These are phyloP conservation scores for Distichodus sexfasciatus DNA, from an alignment of 2,797 vertebrate species.

Conservation along the genomic window DNA sequence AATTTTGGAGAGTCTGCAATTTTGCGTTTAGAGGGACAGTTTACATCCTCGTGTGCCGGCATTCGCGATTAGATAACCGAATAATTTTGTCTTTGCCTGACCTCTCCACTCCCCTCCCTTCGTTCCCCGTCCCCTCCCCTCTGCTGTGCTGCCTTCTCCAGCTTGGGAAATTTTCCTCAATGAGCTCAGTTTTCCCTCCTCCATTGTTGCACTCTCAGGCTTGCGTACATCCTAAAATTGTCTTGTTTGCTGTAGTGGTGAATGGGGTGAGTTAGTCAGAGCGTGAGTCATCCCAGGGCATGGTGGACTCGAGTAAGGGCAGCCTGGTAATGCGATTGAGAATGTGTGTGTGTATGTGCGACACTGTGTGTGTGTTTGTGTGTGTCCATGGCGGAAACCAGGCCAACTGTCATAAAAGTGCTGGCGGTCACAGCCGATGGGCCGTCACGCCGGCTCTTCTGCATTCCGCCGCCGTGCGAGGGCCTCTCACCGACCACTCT, in stretches of 20 bases:
- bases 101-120: neutral
- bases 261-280: constrained; percentile 45
- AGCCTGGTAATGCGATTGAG: constrained; percentile 28
- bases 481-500: constrained; percentile 35
- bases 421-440: constrained; percentile 66
- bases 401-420: constrained; percentile 71
- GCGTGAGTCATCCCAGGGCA: constrained; percentile 43
- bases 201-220: constrained; percentile 30
- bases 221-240: constrained; percentile 29
- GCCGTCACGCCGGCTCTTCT: constrained; percentile 63
- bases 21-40: neutral
- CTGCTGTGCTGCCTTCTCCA: constrained; percentile 20
- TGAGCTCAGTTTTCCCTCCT: constrained; percentile 19
- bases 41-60: constrained; percentile 11
- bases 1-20: neutral
- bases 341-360: constrained; percentile 14
- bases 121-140: neutral
- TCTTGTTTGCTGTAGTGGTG: constrained; percentile 27
- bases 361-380: constrained; percentile 5
- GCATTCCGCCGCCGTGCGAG: constrained; percentile 38
- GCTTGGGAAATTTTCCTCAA: constrained; percentile 38
- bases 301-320: constrained; percentile 22
- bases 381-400: too few species aligned
- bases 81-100: constrained; percentile 9
- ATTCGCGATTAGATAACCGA: constrained; percentile 38